phyloP scores from a whole-genome alignment of 2,888 invertebrate genomes.

The Brenthis hecate region DNA sequence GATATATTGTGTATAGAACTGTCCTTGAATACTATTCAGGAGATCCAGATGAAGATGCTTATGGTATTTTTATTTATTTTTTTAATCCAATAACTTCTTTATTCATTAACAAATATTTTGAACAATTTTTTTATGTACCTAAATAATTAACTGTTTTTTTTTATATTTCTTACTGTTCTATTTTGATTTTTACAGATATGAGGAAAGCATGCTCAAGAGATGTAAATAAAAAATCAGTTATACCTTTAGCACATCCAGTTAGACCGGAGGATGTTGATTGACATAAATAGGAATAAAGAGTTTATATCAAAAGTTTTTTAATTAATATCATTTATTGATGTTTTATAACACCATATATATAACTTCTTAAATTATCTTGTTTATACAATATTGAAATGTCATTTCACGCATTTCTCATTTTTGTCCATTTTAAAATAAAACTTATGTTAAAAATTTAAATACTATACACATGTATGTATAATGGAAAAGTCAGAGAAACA shows the following conservation, averaged over 20 bases:
- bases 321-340: neutral
- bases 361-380: too few relatives aligned
- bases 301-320: constrained; percentile 27
- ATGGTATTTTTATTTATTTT: constrained; percentile 84
- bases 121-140: neutral
- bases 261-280: constrained; percentile 96
- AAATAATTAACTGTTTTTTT: neutral
- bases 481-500: neutral
- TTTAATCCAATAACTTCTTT: neutral
- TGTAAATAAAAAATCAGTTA: constrained; percentile 93
- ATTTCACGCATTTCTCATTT: too few relatives aligned
- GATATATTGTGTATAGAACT: constrained; percentile 97
- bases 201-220: constrained; percentile 98
- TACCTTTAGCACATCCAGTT: constrained; percentile 97
- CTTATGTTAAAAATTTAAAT: too few relatives aligned
- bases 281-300: constrained; percentile 40
- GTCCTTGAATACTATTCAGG: constrained; percentile 99
- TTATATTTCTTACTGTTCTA: constrained; percentile 10
- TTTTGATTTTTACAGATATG: constrained; percentile 91
- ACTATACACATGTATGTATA: neutral
- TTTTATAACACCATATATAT: neutral
- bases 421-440: too few relatives aligned
- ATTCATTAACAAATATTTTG: constrained; percentile 1
- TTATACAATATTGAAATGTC: too few relatives aligned
- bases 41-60: constrained; percentile 99